Conservation (phyloP, 2,797 vertebrate species). For the Pagetopsis macropterus region DNA sequence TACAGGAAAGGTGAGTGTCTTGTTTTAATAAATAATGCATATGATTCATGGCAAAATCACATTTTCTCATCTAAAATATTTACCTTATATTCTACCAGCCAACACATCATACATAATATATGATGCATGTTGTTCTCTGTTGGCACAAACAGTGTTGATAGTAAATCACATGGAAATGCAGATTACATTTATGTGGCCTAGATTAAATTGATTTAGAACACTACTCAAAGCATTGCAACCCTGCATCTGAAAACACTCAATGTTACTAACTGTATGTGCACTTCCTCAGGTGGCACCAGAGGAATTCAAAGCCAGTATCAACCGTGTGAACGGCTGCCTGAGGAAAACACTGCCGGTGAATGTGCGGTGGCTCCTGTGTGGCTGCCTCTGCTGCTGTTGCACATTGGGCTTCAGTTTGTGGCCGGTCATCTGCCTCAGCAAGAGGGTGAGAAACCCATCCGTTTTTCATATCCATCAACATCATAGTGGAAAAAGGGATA, state of each 20-base stretch:
- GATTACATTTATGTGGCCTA: not conserved
- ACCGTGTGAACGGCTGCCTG: conserved; percentile 95
- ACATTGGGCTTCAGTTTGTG: conserved; percentile 98
- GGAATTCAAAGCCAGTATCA: conserved; percentile 98
- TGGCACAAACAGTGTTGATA: not conserved
- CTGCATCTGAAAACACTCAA: no score
- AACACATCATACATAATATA: not conserved
- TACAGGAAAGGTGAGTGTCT: conserved; percentile 93
- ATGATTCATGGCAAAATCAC: not conserved
- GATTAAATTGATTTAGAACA: not conserved
- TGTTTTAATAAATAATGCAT: not conserved
- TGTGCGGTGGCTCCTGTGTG: conserved; percentile 96
- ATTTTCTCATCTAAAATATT: not conserved
- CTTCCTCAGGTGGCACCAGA: conserved; percentile 93
- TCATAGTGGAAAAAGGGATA: not conserved
- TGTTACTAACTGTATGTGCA: not conserved
- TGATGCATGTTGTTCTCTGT: not conserved
- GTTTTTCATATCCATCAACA: not conserved
- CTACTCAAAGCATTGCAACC: not conserved
- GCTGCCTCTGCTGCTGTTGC: conserved; percentile 99
- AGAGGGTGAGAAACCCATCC: conserved; percentile 88
- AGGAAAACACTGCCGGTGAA: conserved; percentile 98
- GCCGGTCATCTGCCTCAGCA: conserved; percentile 99
- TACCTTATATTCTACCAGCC: not conserved
- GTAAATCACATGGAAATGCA: not conserved